phyloP scores from a whole-genome alignment of 2,113 vertebrate genomes.

The Erythrolamprus reginae region DNA sequence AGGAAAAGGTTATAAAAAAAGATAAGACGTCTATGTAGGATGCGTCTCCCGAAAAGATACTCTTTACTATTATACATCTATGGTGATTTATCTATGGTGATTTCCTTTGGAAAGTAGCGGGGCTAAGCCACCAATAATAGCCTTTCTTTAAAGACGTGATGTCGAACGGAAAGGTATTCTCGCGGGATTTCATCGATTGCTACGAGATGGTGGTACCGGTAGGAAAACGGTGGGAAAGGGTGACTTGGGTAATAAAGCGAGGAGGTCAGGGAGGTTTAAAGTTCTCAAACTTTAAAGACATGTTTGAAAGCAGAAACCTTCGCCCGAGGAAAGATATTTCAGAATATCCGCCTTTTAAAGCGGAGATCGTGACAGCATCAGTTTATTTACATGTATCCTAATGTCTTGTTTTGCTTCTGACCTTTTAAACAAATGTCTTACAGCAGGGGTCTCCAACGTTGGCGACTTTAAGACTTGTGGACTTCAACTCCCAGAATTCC shows the following conservation, averaged over 20 bases:
- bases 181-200: not conserved
- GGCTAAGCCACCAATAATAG: too few relatives aligned
- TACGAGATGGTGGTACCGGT: too few relatives aligned
- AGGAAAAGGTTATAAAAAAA: not conserved
- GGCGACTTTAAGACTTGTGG: too few relatives aligned
- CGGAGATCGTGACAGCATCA: not conserved
- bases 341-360: not conserved
- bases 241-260: not conserved
- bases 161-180: accelerated
- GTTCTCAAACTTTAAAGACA: not conserved
- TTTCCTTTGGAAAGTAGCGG: not conserved
- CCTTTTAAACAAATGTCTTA: not conserved
- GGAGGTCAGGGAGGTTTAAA: not conserved
- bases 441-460: too few relatives aligned
- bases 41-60: too few relatives aligned
- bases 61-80: not conserved
- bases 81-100: not conserved
- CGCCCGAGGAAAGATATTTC: not conserved
- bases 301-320: not conserved
- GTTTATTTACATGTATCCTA: not conserved
- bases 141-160: accelerated
- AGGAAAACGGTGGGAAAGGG: not conserved
- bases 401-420: not conserved
- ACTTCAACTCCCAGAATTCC: too few relatives aligned
- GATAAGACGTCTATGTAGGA: not conserved